A percentile compares a stretch with the other conserved stretches of the same genome.
phyloP scores from a whole-genome alignment of 2,797 vertebrate species.

The Scleropages formosus region DNA sequence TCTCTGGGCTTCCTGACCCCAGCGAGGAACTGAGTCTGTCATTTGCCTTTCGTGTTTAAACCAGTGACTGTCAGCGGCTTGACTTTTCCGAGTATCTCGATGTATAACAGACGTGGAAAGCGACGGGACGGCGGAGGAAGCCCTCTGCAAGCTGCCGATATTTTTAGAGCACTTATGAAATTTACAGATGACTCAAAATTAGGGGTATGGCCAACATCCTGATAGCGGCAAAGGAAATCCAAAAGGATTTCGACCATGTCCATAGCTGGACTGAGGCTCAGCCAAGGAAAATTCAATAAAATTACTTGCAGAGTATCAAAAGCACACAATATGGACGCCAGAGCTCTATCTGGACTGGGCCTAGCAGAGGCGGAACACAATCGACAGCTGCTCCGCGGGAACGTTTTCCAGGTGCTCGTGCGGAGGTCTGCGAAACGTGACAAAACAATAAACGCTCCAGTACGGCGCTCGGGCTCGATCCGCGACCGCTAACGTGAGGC shows the following conservation, averaged over 20 bases:
- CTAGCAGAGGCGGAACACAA: neutral
- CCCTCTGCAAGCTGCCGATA: neutral
- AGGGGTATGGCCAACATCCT: slow-evolving; percentile 40
- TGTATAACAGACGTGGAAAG: slow-evolving; percentile 10
- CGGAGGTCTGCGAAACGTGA: neutral
- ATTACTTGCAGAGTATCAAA: slow-evolving; percentile 34
- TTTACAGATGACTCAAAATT: slow-evolving; percentile 44
- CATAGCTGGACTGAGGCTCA: slow-evolving; percentile 38
- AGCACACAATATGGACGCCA: slow-evolving; percentile 21
- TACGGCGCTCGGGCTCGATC: neutral
- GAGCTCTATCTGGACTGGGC: neutral
- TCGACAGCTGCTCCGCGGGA: neutral
- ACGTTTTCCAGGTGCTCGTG: slow-evolving; percentile 11
- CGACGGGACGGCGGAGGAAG: neutral
- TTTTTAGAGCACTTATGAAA: slow-evolving; percentile 38
- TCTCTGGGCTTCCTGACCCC: neutral
- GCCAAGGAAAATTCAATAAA: slow-evolving; percentile 32
- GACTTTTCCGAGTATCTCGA: neutral
- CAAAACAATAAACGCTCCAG: neutral
- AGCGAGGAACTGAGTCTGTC: too few species aligned
- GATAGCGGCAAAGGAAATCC: slow-evolving; percentile 40
- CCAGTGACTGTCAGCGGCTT: neutral
- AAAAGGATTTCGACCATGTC: slow-evolving; percentile 41
- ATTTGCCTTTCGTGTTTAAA: neutral
- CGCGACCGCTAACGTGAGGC: too few species aligned